Evolutionary conservation across 1,140 invertebrate species (phyloP), one percentile per base, ranked within the genome.

Genomic region (Neodiprion lecontei): DNA sequence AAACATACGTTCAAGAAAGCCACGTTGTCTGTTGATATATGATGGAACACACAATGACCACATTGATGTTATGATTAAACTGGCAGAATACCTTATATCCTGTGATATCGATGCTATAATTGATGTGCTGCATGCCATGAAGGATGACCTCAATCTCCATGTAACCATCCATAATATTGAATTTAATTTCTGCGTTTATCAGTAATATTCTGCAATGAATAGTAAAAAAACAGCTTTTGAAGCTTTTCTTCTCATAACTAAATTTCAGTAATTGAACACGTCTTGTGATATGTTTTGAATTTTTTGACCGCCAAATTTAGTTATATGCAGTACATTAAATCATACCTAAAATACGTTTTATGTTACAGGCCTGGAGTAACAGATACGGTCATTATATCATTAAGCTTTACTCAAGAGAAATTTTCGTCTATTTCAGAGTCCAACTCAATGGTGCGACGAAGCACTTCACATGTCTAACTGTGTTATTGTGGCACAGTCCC

Each of bases 21-120:
- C 82, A 21, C 86, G 84, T 72, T 88, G 86, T 73, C 79, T 88
- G 28, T 69, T 89, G 69, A 74, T 88, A 9, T 88, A 88, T 72
- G 80, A 85, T 12, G 85, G 85, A 40, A 82, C 85, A 0, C 84
- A 84, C 69, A 75, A 75, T 11, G 75, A 82, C 10, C 87, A 89
- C 48, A 79, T 86, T 4, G 84, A 84, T 61, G 86, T 83, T 47
- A 86, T 88, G 80, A 61, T 79, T 9, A 82, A 85, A 23, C 75
- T 88, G 48, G 78, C 84, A 0, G 80, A 79, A 47, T 88, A 88
- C 67, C 78, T 89, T 72, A 83, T 80, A 79, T 76, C 76, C 53
- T 88, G 84, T 67, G 81, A 84, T 61, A 80, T 89, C 17, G 80
- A 86, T 75, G 85, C 85, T 5, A 86, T 88, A 79, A 83, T 88